Evolutionary conservation across 2,113 vertebrate genomes (phyloP).

Genomic region (Plecotus auritus): DNA sequence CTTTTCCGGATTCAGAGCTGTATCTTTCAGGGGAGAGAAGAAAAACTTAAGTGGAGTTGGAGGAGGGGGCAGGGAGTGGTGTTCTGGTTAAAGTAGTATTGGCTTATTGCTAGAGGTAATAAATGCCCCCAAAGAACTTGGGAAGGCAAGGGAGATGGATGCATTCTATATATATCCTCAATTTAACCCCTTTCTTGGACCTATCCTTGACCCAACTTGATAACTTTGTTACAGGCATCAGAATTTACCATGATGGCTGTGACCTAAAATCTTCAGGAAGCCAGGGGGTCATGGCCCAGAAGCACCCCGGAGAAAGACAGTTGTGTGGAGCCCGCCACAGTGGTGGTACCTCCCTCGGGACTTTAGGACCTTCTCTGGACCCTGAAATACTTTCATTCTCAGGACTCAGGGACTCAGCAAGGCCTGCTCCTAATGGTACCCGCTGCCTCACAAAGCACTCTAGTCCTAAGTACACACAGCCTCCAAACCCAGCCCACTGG

Average conservation of each 20-base stretch:
- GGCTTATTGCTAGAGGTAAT: not conserved
- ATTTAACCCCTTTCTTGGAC: not conserved
- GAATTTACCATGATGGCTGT: constrained; percentile 66
- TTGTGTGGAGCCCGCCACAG: constrained; percentile 49
- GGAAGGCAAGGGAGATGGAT: not conserved
- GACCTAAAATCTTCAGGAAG: constrained; percentile 63
- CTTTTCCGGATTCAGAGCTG: not conserved
- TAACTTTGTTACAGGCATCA: constrained; percentile 62
- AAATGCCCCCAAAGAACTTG: not conserved
- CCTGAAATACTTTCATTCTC: constrained; percentile 63
- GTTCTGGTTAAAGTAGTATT: not conserved
- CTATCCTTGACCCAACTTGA: not conserved
- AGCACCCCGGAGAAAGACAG: constrained; percentile 60
- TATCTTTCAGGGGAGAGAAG: not conserved
- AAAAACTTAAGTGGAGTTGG: not conserved
- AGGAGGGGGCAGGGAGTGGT: not conserved
- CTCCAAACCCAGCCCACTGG: constrained; percentile 56
- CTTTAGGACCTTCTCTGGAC: constrained; percentile 50
- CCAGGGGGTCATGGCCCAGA: constrained; percentile 66
- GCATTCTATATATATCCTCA: not conserved
- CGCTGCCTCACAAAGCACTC: constrained; percentile 52
- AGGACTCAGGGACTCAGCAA: constrained; percentile 62
- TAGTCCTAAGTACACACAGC: constrained; percentile 47
- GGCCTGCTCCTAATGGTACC: constrained; percentile 51
- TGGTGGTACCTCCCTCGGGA: constrained; percentile 49